Base-by-base conservation (phyloP, 2,888 invertebrate genomes). In the Thecophora atra region DNA sequence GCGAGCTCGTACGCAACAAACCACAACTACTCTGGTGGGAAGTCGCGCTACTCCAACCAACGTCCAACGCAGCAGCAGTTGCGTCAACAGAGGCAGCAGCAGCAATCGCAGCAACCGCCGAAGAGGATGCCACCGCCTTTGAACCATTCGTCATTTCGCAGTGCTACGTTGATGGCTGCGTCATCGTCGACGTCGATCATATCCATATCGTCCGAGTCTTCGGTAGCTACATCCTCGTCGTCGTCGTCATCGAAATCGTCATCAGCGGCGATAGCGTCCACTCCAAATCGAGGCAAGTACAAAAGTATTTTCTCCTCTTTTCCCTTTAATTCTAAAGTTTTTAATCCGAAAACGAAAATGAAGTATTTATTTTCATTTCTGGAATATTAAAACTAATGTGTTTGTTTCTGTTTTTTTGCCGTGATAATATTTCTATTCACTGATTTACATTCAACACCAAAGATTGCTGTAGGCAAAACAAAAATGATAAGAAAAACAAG, bases 151-250 rank as follows among this genome's bases (percentile, higher is more conserved):
- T 62, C 72, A 69, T 51, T 70, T 30, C 71, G 51, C 65, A 78
- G 79, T 17, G 73, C 77, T 26, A 76, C 80, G 42, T 72, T 84
- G 51, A 80, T 81, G 28, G 81, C 81, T 54, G 81, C 84, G 24
- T 80, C 82, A n/a, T 84, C 84, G 47, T 77, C 80, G 47, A 79
- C 79, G 76, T 83, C 83, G 71, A 83, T 85, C 69, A 84, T 83
- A 77, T 83, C 83, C 75, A 84, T 83, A 82, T 83, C 83, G 37
- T 85, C 85, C 63, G 83, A 85, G 72, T 83, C 83, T 58, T 85
- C 85, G 63, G 81, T 81, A 66, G 82, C 73, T 58, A 78, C 78
- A 70, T 71, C 70, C 71, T 74, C 76, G 56, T 78, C 77, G 8
- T 73, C 74, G n/a, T 73, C 76, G 13, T 75, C 75, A 64, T 76